phyloP scores from a whole-genome alignment of 2,113 vertebrate species.

The Thryonomys swinderianus region DNA sequence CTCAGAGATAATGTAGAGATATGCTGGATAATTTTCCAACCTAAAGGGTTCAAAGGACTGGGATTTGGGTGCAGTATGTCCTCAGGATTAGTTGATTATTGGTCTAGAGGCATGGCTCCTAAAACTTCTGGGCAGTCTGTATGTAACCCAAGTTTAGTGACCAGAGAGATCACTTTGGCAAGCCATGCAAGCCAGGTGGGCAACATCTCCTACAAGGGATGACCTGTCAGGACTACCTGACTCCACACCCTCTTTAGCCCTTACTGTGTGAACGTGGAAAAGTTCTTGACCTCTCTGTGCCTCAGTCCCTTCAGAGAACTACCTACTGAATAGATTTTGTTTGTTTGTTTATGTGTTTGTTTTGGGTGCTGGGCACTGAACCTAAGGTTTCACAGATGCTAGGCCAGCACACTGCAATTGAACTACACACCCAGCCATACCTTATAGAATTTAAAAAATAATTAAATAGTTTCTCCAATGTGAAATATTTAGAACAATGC shows the following conservation, averaged over 20 bases:
- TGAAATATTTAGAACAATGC: not conserved
- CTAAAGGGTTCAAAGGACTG: not conserved
- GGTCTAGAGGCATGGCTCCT: not conserved
- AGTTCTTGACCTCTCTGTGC: not conserved
- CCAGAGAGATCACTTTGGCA: not conserved
- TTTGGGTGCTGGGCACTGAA: too few species aligned
- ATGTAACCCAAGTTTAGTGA: not conserved
- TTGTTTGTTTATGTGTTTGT: not conserved
- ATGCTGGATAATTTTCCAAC: not conserved
- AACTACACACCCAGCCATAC: not conserved
- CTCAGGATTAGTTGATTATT: not conserved
- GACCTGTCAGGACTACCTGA: not conserved
- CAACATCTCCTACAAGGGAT: not conserved
- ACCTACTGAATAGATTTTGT: not conserved
- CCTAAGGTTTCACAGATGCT: not conserved
- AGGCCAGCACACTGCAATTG: not conserved
- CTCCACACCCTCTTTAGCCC: not conserved
- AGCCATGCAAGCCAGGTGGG: not conserved
- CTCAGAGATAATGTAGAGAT: not conserved
- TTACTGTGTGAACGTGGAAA: not conserved
- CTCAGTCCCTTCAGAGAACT: not conserved
- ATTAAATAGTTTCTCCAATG: not conserved
- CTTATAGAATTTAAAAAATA: not conserved
- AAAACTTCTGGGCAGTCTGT: not conserved
- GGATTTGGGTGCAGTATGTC: not conserved